Percentiles rank a stretch among this genome's conserved stretches.
Evolutionary conservation across 1,140 invertebrate species (phyloP).

Genomic region (Dicyema japonicum): DNA sequence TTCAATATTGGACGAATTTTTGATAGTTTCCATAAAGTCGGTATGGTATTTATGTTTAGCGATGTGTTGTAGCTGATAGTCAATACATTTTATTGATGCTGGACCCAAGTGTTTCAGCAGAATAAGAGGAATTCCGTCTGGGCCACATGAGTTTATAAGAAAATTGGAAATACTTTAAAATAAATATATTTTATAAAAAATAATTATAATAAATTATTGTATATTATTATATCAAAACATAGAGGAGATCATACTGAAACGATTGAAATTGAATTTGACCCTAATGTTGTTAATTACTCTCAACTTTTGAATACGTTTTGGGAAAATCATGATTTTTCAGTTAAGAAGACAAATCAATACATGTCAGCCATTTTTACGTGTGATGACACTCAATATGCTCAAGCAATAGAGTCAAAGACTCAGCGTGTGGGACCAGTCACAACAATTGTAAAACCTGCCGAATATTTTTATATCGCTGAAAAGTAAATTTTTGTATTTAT

Average conservation of each 20-base stretch:
- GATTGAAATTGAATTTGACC: conserved; percentile 56
- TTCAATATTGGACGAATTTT: no score
- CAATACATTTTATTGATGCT: no score
- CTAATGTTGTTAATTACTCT: conserved; percentile 33
- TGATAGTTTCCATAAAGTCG: no score
- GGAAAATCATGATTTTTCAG: conserved; percentile 55
- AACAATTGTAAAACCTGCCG: conserved; percentile 33
- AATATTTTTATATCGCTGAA: conserved; percentile 50
- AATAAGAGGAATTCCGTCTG: no score
- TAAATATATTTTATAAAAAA: no score
- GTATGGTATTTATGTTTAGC: no score
- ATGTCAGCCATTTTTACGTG: conserved; percentile 66
- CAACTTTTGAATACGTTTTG: conserved; percentile 51
- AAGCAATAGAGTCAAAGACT: conserved; percentile 35
- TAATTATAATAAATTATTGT: conserved; percentile 56
- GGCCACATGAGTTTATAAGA: no score
- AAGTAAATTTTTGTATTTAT: conserved; percentile 26
- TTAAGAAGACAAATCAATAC: conserved; percentile 41
- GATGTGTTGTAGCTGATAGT: no score
- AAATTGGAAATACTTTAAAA: no score
- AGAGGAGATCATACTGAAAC: conserved; percentile 72
- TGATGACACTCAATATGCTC: conserved; percentile 40
- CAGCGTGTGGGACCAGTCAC: conserved; percentile 26
- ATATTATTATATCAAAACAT: conserved; percentile 14
- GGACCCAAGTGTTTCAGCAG: no score